A percentile compares a stretch with the other conserved stretches of the same genome.
These are phyloP conservation scores for Macrocentrus cingulum DNA, from an alignment of 1,140 invertebrate genomes.

Conservation along the genomic window DNA sequence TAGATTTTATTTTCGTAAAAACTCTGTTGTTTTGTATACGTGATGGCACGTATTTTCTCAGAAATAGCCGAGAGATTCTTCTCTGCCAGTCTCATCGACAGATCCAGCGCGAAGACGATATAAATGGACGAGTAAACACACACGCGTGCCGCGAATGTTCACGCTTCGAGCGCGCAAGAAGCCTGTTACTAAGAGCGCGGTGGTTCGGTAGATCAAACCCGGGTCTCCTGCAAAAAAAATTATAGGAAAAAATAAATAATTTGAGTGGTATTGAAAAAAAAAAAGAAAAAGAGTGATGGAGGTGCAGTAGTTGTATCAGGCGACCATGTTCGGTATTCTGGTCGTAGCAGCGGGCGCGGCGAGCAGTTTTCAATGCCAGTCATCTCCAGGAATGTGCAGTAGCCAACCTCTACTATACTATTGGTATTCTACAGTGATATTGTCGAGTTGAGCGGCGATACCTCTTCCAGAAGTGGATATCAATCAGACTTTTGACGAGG, in stretches of 20 bases:
- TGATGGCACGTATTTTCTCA: slow-evolving; percentile 43
- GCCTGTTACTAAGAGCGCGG: no score
- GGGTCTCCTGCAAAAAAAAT: no score
- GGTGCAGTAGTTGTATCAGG: no score
- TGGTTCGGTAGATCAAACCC: no score
- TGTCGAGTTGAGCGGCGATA: slow-evolving; percentile 31
- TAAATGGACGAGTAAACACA: slow-evolving; percentile 19
- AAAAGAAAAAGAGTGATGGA: no score
- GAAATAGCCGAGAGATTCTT: slow-evolving; percentile 28
- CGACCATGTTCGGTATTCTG: slow-evolving; percentile 56
- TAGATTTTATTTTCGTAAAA: slow-evolving; percentile 49
- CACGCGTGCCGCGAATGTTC: slow-evolving; percentile 20
- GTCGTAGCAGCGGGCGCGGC: slow-evolving; percentile 47
- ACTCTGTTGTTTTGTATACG: slow-evolving; percentile 38
- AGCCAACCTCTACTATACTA: slow-evolving; percentile 38
- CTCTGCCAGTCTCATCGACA: slow-evolving; percentile 20
- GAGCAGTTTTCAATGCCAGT: slow-evolving; percentile 54
- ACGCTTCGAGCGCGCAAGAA: slow-evolving; percentile 2
- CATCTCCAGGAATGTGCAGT: slow-evolving; percentile 52
- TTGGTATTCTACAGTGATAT: slow-evolving; percentile 48
- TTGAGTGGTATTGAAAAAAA: no score
- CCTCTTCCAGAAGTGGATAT: slow-evolving; percentile 17
- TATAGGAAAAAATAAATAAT: no score
- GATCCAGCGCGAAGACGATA: slow-evolving; percentile 7
- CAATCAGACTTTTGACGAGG: neutral